These are phyloP conservation scores for Macrotis lagotis DNA, from an alignment of 2,113 vertebrate genomes.

Conservation along the genomic window DNA sequence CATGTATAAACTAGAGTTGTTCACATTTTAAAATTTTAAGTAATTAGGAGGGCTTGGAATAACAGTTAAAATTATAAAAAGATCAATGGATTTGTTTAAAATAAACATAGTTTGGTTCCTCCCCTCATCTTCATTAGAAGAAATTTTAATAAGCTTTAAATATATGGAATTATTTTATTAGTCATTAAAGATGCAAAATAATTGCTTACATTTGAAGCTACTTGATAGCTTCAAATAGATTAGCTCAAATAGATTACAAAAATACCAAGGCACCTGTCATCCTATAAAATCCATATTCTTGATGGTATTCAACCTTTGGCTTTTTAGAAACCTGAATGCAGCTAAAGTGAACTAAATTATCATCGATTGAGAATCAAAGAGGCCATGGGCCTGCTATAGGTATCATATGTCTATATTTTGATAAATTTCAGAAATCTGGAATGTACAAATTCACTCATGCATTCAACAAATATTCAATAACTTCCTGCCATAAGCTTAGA, in stretches of 20 bases:
- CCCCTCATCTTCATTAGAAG: constrained; percentile 35
- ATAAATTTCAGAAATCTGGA: constrained; percentile 8
- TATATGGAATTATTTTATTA: constrained; percentile 64
- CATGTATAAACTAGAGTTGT: constrained; percentile 40
- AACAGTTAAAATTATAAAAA: constrained; percentile 57
- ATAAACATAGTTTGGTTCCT: constrained; percentile 30
- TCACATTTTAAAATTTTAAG: constrained; percentile 63
- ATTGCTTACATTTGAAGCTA: constrained; percentile 36
- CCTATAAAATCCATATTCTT: constrained; percentile 58
- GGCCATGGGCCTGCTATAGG: background rate
- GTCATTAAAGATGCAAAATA: constrained; percentile 60
- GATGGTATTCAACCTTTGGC: constrained; percentile 20
- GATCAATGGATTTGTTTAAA: constrained; percentile 60
- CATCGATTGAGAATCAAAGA: constrained; percentile 8
- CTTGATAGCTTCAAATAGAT: constrained; percentile 65
- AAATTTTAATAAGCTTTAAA: constrained; percentile 64
- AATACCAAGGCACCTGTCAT: constrained; percentile 48
- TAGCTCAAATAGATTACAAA: constrained; percentile 64
- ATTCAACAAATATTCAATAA: no score
- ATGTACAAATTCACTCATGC: background rate
- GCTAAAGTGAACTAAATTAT: constrained; percentile 42
- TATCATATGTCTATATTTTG: constrained; percentile 41
- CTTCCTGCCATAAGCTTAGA: background rate
- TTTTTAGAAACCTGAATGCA: constrained; percentile 38
- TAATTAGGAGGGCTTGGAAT: constrained; percentile 53